These are phyloP conservation scores for Calycopis cecrops DNA, from an alignment of 1,140 invertebrate genomes.

Conservation along the genomic window DNA sequence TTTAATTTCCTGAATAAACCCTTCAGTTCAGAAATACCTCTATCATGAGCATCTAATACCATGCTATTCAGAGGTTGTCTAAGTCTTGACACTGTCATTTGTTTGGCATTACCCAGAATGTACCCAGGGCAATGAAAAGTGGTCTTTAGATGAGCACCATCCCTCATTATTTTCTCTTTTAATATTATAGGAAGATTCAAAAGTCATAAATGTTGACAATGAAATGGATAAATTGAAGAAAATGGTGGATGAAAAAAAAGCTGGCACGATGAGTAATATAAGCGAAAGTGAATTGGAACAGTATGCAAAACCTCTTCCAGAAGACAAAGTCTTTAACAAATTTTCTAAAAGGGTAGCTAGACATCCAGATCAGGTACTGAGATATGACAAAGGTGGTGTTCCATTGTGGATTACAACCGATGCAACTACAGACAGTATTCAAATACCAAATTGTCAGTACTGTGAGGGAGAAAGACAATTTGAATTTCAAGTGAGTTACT, in stretches of 20 bases:
- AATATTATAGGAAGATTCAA: conserved; percentile 40
- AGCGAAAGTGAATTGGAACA: conserved; percentile 80
- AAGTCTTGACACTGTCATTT: too few relatives aligned
- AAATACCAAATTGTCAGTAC: conserved; percentile 82
- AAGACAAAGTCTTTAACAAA: conserved; percentile 84
- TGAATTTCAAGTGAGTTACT: conserved; percentile 88
- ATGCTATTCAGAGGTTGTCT: too few relatives aligned
- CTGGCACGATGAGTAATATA: conserved; percentile 78
- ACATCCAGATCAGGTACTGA: conserved; percentile 86
- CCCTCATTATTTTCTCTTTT: too few relatives aligned
- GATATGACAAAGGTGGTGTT: conserved; percentile 85
- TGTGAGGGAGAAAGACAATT: conserved; percentile 87
- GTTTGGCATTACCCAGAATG: too few relatives aligned
- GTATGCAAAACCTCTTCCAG: conserved; percentile 72
- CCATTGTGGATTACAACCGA: conserved; percentile 88
- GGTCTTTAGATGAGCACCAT: too few relatives aligned
- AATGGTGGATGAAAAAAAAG: conserved; percentile 78
- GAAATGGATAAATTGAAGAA: conserved; percentile 80
- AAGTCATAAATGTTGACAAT: conserved; percentile 71
- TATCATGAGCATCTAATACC: too few relatives aligned
- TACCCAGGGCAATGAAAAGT: too few relatives aligned
- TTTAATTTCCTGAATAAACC: too few relatives aligned
- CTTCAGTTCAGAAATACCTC: too few relatives aligned
- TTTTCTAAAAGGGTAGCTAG: conserved; percentile 79
- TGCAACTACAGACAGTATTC: conserved; percentile 45